These are phyloP conservation scores for Columba guinea DNA, from an alignment of 2,797 vertebrate genomes.

Conservation along the genomic window DNA sequence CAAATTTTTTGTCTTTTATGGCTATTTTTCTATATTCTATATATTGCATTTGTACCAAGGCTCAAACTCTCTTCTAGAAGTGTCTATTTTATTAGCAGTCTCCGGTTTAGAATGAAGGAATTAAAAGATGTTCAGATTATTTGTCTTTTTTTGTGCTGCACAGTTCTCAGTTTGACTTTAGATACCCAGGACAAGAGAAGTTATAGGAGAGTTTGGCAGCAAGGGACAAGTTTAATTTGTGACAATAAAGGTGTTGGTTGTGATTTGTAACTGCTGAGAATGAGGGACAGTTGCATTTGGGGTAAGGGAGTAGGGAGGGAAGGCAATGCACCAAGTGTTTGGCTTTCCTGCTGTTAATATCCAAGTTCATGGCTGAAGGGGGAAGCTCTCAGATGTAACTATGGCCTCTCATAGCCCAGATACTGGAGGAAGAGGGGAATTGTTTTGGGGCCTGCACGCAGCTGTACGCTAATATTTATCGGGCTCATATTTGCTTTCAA, in stretches of 20 bases:
- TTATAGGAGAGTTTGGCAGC: not conserved
- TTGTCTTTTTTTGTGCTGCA: not conserved
- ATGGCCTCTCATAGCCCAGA: not conserved
- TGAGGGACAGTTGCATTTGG: not conserved
- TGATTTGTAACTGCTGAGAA: not conserved
- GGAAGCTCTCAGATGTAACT: not conserved
- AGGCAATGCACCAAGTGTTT: not conserved
- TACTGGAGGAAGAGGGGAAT: not conserved
- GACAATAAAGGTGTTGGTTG: not conserved
- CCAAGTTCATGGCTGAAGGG: not conserved
- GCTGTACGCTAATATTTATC: not conserved
- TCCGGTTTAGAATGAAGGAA: not conserved
- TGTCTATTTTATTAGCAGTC: not conserved
- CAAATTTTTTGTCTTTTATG: not conserved
- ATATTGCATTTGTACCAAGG: not conserved
- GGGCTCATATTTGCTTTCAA: not conserved
- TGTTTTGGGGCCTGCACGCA: not conserved
- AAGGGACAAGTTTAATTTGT: not conserved
- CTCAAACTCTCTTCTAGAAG: not conserved
- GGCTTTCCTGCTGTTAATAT: not conserved
- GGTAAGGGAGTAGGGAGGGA: not conserved
- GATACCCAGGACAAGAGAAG: not conserved
- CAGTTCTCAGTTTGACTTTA: not conserved
- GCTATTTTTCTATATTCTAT: not conserved
- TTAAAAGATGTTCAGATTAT: not conserved